Percentiles rank a stretch among this genome's conserved stretches.
These are phyloP conservation scores for Gobius niger DNA, from an alignment of 2,113 vertebrate genomes.

Conservation along the genomic window DNA sequence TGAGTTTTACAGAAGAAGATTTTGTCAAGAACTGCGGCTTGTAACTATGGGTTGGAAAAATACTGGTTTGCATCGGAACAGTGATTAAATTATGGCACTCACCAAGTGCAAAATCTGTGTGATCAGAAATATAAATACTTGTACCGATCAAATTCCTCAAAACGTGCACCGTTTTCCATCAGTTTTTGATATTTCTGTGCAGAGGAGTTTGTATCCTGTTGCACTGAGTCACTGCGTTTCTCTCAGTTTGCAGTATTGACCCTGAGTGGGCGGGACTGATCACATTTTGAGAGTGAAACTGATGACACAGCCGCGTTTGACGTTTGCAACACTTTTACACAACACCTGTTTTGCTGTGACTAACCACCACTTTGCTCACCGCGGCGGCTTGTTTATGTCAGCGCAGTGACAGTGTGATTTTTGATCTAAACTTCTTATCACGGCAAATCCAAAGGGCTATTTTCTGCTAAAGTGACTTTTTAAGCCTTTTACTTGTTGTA, in stretches of 20 bases:
- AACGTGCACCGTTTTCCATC: neutral
- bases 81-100: too few species aligned
- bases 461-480: too few species aligned
- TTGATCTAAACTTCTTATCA: slow-evolving; percentile 5
- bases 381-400: neutral
- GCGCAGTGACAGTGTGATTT: neutral
- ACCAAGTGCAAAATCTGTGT: too few species aligned
- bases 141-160: too few species aligned
- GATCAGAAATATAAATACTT: too few species aligned
- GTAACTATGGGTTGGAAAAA: too few species aligned
- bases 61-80: too few species aligned
- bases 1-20: neutral
- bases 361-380: slow-evolving; percentile 4
- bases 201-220: neutral
- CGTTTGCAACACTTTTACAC: neutral
- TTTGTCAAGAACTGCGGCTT: too few species aligned
- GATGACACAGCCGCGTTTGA: neutral
- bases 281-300: neutral
- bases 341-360: slow-evolving; percentile 15
- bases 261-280: neutral
- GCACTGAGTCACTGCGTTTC: neutral
- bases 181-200: neutral
- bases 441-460: too few species aligned
- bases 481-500: too few species aligned
- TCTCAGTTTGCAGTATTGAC: slow-evolving; percentile 5